These are phyloP conservation scores for Enteromius fasciolatus DNA, from an alignment of 2,797 vertebrate genomes.

Conservation along the genomic window DNA sequence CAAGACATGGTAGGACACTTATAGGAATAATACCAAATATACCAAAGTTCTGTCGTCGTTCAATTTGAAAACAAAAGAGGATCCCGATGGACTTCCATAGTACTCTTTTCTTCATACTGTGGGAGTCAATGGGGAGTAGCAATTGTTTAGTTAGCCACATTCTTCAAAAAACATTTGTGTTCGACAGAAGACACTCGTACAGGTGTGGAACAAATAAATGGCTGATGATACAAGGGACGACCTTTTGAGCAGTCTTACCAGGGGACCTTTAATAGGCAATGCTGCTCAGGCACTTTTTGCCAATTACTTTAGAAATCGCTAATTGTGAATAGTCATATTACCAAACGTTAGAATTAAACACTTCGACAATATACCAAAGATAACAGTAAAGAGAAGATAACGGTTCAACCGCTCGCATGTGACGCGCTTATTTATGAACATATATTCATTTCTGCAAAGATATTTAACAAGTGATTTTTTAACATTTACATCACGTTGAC, in stretches of 20 bases:
- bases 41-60: neutral
- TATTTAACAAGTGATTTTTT: neutral
- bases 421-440: neutral
- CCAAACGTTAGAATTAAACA: neutral
- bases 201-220: neutral
- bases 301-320: neutral
- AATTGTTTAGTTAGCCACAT: neutral
- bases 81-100: neutral
- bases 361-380: neutral
- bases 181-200: neutral
- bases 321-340: neutral
- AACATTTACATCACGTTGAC: neutral
- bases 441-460: neutral
- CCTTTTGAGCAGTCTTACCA: neutral
- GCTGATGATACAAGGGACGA: neutral
- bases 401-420: too few relatives aligned
- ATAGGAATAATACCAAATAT: constrained; percentile 40
- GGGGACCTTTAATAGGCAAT: too few relatives aligned
- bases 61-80: neutral
- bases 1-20: constrained; percentile 61
- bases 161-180: neutral
- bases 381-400: too few relatives aligned
- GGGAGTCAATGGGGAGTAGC: neutral
- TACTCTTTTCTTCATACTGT: neutral
- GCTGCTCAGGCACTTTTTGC: neutral